Conservation (phyloP, 53 echinoderm and acorn worm species). For the Holothuria leucospilota region DNA sequence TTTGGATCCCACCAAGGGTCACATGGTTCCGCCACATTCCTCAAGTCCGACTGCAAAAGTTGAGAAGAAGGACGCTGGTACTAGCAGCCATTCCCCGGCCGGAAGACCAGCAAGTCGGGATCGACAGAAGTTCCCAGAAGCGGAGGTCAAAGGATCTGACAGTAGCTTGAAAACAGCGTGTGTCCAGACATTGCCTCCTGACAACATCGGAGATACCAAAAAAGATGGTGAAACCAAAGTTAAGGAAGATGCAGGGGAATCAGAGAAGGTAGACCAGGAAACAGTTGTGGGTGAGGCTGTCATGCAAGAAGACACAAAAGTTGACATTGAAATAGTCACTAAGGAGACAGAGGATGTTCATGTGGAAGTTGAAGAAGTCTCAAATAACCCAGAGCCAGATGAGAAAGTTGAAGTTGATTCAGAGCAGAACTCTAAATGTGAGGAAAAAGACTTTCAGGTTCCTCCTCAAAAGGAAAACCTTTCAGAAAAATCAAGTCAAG, state of each 20-base stretch:
- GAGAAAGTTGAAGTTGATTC: neutral
- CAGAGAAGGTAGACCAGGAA: neutral
- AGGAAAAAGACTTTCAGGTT: neutral
- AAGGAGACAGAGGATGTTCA: neutral
- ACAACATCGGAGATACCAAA: conserved; percentile 49
- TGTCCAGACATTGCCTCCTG: conserved; percentile 86
- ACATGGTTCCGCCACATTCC: conserved; percentile 42
- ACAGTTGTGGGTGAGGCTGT: neutral
- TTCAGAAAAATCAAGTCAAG: neutral
- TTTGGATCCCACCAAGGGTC: conserved; percentile 62
- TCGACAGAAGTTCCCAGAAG: neutral
- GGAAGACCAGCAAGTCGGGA: conserved; percentile 24
- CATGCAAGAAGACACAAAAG: neutral
- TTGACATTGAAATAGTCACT: conserved; percentile 14
- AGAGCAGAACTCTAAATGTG: neutral
- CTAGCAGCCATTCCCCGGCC: conserved; percentile 49
- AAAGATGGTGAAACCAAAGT: neutral
- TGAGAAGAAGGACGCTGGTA: conserved; percentile 71
- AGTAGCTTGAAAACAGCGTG: conserved; percentile 81
- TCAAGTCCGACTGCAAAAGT: conserved; percentile 34
- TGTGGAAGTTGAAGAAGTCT: neutral
- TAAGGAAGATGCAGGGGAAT: neutral
- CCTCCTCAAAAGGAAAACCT: neutral
- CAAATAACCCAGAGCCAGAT: neutral
- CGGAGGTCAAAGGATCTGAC: neutral